Evolutionary conservation across 2,113 vertebrate species (phyloP).

Genomic region (Coreoperca whiteheadi): DNA sequence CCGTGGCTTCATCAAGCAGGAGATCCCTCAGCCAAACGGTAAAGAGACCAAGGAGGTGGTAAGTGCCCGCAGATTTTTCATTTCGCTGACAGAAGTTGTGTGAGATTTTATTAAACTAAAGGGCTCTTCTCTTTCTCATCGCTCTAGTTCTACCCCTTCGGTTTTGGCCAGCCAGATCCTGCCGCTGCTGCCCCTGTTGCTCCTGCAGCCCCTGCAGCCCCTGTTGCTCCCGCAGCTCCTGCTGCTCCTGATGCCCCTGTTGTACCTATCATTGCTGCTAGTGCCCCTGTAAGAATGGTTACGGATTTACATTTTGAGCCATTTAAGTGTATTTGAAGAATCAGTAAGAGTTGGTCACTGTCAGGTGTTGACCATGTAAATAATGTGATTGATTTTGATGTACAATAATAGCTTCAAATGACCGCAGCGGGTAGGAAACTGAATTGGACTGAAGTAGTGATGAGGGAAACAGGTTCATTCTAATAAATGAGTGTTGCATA

Average conservation of each 20-base stretch:
- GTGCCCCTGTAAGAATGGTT: slow-evolving; percentile 40
- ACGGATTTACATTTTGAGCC: background rate
- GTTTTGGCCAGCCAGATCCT: slow-evolving; percentile 26
- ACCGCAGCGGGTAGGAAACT: background rate
- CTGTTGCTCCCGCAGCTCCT: background rate
- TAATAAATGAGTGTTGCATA: slow-evolving; percentile 6
- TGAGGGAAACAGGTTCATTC: slow-evolving; percentile 37
- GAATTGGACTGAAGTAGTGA: background rate
- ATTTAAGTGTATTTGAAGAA: slow-evolving; percentile 10
- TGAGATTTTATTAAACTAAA: background rate
- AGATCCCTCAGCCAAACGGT: slow-evolving; percentile 54
- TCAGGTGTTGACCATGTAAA: background rate
- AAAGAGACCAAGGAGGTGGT: slow-evolving; percentile 66
- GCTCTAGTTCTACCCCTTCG: slow-evolving; percentile 63
- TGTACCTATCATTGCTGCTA: background rate
- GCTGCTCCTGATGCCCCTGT: background rate
- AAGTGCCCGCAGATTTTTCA: slow-evolving; percentile 27
- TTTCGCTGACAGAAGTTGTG: background rate
- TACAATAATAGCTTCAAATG: background rate
- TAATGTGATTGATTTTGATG: background rate
- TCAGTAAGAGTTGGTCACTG: background rate
- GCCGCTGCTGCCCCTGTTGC: slow-evolving; percentile 22
- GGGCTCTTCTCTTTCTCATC: background rate
- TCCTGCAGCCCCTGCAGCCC: slow-evolving; percentile 8
- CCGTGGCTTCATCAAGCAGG: slow-evolving; percentile 75